Conservation (phyloP, 2,113 vertebrate species). For the Labeo catla region DNA sequence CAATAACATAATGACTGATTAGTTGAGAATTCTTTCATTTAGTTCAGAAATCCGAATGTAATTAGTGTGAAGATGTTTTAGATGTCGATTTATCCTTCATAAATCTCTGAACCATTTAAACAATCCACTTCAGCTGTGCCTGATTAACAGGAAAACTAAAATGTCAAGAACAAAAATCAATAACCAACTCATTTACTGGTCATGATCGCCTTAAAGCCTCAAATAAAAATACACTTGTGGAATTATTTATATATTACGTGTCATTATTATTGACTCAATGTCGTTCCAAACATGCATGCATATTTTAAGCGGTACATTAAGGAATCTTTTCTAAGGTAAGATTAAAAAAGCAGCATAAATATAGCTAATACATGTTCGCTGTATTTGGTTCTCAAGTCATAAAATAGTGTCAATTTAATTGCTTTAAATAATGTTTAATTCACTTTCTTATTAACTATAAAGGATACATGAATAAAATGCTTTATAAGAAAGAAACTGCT, state of each 20-base stretch:
- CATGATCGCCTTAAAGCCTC: neutral
- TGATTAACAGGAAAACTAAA: neutral
- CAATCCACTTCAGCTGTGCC: neutral
- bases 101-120: neutral
- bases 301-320: neutral
- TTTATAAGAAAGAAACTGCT: neutral
- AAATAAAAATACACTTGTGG: neutral
- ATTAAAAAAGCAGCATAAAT: neutral
- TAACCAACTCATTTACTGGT: neutral
- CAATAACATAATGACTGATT: neutral
- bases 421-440: neutral
- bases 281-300: neutral
- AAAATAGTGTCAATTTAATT: neutral
- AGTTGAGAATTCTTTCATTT: neutral
- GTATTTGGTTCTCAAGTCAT: neutral
- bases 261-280: neutral
- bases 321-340: neutral
- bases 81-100: neutral
- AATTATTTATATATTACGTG: neutral
- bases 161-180: constrained; percentile 17
- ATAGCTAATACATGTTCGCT: neutral
- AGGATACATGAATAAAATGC: neutral
- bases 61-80: neutral
- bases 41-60: neutral
- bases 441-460: neutral